These are phyloP conservation scores for Dasyurus viverrinus DNA, from an alignment of 2,113 vertebrate genomes.

Conservation along the genomic window DNA sequence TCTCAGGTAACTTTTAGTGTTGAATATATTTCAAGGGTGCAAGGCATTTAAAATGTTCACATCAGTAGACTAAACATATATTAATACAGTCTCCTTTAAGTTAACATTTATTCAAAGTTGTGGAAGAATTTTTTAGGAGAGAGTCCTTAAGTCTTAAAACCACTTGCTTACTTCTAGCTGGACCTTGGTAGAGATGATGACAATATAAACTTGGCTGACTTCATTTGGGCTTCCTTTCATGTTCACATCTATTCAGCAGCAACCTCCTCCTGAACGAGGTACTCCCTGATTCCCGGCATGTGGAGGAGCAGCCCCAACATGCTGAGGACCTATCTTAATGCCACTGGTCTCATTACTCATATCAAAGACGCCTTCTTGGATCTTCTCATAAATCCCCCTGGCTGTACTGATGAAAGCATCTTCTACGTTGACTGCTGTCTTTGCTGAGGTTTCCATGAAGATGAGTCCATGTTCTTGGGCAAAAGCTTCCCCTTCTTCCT, in stretches of 20 bases:
- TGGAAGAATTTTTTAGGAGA: background rate
- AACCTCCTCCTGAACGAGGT: background rate
- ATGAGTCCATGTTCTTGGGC: conserved; percentile 91
- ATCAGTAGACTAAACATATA: background rate
- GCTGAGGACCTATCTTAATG: background rate
- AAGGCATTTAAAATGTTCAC: background rate
- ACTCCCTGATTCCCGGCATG: background rate
- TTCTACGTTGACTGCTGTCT: background rate
- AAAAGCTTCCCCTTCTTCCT: conserved; percentile 93
- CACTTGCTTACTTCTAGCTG: background rate
- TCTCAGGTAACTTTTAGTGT: background rate
- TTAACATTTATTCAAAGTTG: background rate
- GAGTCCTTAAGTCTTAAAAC: background rate
- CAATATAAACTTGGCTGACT: background rate
- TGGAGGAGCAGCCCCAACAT: background rate
- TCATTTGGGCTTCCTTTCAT: background rate
- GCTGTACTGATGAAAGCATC: background rate
- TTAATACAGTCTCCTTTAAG: background rate
- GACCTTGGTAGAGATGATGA: background rate
- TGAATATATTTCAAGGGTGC: background rate
- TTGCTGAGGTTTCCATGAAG: background rate
- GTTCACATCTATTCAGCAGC: background rate
- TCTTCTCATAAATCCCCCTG: background rate
- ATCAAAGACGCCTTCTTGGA: background rate
- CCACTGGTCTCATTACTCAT: background rate